Conservation (phyloP, 2,797 vertebrate genomes). For the Orientallactaga sibirica region DNA sequence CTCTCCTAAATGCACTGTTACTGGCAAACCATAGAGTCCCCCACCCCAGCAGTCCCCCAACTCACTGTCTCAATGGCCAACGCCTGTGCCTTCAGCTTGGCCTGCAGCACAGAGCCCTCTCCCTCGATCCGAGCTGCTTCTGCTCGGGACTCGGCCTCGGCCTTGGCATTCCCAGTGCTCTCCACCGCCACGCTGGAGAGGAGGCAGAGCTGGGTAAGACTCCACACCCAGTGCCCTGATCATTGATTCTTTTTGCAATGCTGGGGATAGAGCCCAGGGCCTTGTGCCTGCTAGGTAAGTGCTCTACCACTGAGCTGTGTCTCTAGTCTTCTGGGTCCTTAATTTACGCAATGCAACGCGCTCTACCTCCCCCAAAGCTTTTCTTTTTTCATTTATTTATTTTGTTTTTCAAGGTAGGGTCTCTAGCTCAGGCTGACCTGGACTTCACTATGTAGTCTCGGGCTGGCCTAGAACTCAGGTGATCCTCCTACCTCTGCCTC, state of each 20-base stretch:
- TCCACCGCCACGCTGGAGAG: slow-evolving; percentile 91
- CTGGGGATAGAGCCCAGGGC: not conserved
- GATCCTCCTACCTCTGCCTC: too few relatives aligned
- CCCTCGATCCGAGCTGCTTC: slow-evolving; percentile 94
- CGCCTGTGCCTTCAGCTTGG: slow-evolving; percentile 93
- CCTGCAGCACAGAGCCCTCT: slow-evolving; percentile 93
- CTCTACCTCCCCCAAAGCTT: too few relatives aligned
- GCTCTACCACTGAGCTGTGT: not conserved
- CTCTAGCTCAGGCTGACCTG: too few relatives aligned
- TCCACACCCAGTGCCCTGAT: not conserved
- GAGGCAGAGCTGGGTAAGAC: not conserved
- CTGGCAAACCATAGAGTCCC: not conserved
- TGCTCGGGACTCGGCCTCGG: slow-evolving; percentile 92
- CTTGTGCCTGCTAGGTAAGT: not conserved
- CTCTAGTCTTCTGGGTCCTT: not conserved
- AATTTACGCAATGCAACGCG: rapidly evolving
- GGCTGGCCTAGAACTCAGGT: too few relatives aligned
- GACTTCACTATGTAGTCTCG: too few relatives aligned
- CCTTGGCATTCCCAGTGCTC: slow-evolving; percentile 94
- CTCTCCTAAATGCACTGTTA: not conserved
- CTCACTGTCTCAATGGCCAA: slow-evolving; percentile 93
- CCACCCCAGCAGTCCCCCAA: not conserved
- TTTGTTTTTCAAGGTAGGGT: too few relatives aligned
- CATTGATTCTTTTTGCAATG: not conserved
- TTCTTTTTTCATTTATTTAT: too few relatives aligned